Base-by-base conservation (phyloP, 2,113 vertebrate species). In the Podilymbus podiceps region DNA sequence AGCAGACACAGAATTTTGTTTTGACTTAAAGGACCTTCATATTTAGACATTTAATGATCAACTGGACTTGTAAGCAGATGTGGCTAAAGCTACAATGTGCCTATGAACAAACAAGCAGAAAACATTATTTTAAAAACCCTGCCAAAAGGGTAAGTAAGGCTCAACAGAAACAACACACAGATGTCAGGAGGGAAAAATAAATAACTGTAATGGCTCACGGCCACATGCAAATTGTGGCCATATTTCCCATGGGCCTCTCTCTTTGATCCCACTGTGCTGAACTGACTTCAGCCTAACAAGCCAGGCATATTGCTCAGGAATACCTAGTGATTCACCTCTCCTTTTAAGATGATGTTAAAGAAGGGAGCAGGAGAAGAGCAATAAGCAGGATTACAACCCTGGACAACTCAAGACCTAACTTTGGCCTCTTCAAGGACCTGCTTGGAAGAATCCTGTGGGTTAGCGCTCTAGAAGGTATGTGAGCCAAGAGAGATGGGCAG, bases 161-260 rank as follows among this genome's bases (percentile, higher is more conserved):
- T 93, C 52, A 94, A 93, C 8, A 86, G 79, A 93, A 95, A 96
- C 66, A 88, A 77, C 64, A 90, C 59, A 84, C 91, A 97, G 83
- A 95, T 96, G 95, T 95, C 85, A 88, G 52, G 52, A 92, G 86
- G 68, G 93, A 90, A 94, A 92, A 91, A 92, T 77, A 95, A 96
- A 30, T 81, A 93, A 89, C 91, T 53, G 64, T 58, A 90, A 81
- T 92, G 94, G 94, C 89, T 93, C 44, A 76, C 0, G 4, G 89
- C 89, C 94, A 94, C 84, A 82, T 79, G 91, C 53, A 95, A 88
- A 79, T 67, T 91, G 86, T 95, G 86, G 62, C 69, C 49, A 16
- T 88, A 85, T 89, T 93, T 93, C 71, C 76, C 42, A 53, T 38
- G 40, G 77, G 77, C 18, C 60, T 53, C 64, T 49, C 59, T n/a